Percentiles rank a stretch among this genome's conserved stretches.
Conservation (phyloP, 2,797 vertebrate species). For the Molossus alvarezi region DNA sequence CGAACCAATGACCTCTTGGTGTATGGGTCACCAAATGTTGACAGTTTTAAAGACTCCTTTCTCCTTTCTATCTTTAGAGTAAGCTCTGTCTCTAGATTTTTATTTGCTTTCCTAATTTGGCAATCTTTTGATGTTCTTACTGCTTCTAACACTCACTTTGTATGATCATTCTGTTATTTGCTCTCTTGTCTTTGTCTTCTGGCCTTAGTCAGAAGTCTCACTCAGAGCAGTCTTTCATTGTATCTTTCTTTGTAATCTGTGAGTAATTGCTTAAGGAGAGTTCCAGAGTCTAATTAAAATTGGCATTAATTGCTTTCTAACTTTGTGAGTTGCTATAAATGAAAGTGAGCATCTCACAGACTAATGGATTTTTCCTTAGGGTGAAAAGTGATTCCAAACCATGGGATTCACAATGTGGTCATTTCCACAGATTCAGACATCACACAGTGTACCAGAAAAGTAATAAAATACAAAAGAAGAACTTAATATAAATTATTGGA, state of each 20-base stretch:
- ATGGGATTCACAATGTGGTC: background rate
- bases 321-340: constrained; percentile 60
- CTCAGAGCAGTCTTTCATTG: constrained; percentile 30
- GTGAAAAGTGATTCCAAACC: constrained; percentile 12
- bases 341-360: constrained; percentile 20
- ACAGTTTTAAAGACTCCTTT: background rate
- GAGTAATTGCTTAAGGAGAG: constrained; percentile 71
- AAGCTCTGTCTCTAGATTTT: background rate
- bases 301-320: constrained; percentile 76
- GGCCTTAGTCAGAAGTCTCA: background rate
- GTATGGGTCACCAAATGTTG: background rate
- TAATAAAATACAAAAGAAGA: background rate
- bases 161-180: constrained; percentile 10
- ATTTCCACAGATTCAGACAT: background rate
- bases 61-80: background rate
- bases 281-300: constrained; percentile 76
- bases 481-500: background rate
- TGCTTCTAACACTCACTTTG: background rate
- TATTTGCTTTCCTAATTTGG: background rate
- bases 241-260: constrained; percentile 27
- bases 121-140: background rate
- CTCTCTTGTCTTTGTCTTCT: background rate
- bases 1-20: no score
- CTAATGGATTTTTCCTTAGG: background rate
- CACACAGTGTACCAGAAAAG: background rate